phyloP scores from a whole-genome alignment of 2,113 vertebrate genomes.

The Hippocampus barbouri region DNA sequence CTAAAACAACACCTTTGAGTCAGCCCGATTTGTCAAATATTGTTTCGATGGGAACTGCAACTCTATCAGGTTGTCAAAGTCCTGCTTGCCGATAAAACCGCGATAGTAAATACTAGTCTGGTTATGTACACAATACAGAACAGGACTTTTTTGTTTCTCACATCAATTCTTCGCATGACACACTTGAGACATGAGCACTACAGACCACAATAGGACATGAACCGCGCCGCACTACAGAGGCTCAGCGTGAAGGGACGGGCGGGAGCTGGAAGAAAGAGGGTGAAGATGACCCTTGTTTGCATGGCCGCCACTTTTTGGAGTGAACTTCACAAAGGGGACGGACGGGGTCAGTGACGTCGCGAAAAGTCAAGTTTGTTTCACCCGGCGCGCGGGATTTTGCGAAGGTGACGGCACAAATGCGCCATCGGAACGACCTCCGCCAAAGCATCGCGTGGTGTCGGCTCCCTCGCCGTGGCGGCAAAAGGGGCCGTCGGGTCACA shows the following conservation, averaged over 20 bases:
- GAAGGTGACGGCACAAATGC: neutral
- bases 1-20: no score
- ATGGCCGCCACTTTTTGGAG: neutral
- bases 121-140: neutral
- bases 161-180: conserved; percentile 17
- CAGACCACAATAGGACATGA: neutral
- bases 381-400: no score
- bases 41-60: no score
- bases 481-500: conserved; percentile 26
- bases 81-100: no score
- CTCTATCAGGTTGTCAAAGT: no score
- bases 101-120: no score
- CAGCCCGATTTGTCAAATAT: no score
- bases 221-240: neutral
- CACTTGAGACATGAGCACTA: neutral
- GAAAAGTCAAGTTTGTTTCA: neutral
- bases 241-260: neutral
- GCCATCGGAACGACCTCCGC: neutral
- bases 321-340: neutral
- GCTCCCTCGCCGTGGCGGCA: neutral
- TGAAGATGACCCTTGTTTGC: neutral
- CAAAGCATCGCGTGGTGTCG: neutral
- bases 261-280: neutral
- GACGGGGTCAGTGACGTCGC: neutral
- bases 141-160: neutral